These are phyloP conservation scores for Piscicola geometra DNA, from an alignment of 2,888 invertebrate genomes.

Conservation along the genomic window DNA sequence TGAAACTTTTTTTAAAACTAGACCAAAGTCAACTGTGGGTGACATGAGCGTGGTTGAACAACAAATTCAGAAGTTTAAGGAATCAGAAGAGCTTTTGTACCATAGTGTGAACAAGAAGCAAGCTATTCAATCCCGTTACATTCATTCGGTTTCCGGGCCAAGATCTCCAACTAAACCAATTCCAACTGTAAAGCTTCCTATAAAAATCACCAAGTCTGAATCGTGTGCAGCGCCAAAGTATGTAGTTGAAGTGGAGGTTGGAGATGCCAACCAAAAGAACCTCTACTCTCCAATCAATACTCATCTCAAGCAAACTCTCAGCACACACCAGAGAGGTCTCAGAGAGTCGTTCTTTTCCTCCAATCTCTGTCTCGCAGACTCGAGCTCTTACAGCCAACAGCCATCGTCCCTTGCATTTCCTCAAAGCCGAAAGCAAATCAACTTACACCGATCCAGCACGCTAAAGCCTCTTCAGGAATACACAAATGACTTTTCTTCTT, in stretches of 20 bases:
- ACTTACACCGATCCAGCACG: too few species aligned
- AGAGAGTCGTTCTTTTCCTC: background rate
- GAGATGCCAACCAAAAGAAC: background rate
- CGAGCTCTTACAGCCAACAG: background rate
- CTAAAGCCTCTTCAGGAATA: too few species aligned
- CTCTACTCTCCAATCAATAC: background rate
- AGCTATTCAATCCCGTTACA: background rate
- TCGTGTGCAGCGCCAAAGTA: background rate
- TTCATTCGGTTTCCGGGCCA: too few species aligned
- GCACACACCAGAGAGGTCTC: background rate
- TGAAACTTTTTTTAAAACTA: background rate
- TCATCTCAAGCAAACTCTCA: background rate
- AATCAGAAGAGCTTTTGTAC: slow-evolving; percentile 3
- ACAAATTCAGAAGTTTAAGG: slow-evolving; percentile 2
- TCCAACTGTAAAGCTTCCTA: background rate
- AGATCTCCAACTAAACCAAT: background rate
- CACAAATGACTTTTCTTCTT: too few species aligned
- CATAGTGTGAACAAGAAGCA: background rate
- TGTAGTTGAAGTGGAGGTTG: background rate
- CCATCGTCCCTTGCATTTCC: too few species aligned
- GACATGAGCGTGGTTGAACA: background rate
- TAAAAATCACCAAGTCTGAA: background rate
- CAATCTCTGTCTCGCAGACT: background rate
- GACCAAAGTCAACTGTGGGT: background rate
- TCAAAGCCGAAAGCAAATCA: too few species aligned